phyloP scores from a whole-genome alignment of 1,140 invertebrate genomes.

The Belonocnema kinseyi region DNA sequence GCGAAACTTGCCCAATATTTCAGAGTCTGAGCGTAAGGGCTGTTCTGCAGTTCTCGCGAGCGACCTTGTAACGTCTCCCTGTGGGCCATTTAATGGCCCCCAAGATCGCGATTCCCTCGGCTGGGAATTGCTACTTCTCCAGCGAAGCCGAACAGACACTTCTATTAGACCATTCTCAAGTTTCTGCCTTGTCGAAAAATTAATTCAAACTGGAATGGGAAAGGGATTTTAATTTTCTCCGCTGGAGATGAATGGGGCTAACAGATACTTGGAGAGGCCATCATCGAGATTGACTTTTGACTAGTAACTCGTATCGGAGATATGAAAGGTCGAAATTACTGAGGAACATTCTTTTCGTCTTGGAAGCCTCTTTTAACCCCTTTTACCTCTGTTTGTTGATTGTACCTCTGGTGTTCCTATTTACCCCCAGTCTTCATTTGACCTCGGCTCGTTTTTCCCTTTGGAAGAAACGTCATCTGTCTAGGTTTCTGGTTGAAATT shows the following conservation, averaged over 20 bases:
- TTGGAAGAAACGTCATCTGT: no score
- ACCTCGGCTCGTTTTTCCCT: no score
- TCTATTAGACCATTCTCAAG: constrained; percentile 2
- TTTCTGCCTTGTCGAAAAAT: not conserved
- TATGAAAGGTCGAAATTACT: no score
- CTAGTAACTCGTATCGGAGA: no score
- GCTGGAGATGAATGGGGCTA: not conserved
- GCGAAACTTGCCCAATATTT: constrained; percentile 72
- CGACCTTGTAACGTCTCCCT: constrained; percentile 58
- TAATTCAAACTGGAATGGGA: constrained; percentile 1
- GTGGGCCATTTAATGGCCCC: constrained; percentile 61
- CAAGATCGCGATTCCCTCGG: constrained; percentile 39
- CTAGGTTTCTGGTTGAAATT: no score
- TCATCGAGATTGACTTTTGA: no score
- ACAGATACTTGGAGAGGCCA: no score
- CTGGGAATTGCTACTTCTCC: constrained; percentile 30
- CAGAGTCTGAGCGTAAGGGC: constrained; percentile 51
- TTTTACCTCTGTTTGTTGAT: no score
- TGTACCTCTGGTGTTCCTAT: no score
- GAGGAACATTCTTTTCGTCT: no score
- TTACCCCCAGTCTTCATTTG: no score
- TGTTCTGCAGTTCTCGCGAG: constrained; percentile 47
- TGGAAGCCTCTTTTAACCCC: no score
- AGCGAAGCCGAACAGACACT: constrained; percentile 1
- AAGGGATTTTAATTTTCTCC: not conserved